Percentiles rank a stretch among this genome's conserved stretches.
Evolutionary conservation across 2,113 vertebrate genomes (phyloP).

Genomic region (Psophia crepitans): DNA sequence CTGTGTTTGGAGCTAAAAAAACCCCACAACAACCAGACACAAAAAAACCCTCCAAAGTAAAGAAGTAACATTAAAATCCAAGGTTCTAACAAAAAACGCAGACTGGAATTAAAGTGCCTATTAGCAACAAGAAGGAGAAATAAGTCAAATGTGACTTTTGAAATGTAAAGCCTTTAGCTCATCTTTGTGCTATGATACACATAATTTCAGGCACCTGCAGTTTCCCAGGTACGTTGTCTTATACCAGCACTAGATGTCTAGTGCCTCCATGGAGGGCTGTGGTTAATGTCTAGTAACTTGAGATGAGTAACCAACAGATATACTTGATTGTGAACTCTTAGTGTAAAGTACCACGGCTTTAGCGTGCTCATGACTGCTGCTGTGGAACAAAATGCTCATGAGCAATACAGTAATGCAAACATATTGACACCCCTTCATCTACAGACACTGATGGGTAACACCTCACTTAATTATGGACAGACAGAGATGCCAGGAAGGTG

Average conservation of each 20-base stretch:
- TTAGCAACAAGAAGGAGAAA: background rate
- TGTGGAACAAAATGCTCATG: background rate
- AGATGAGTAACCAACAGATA: background rate
- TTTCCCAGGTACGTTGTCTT: background rate
- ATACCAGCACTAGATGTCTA: background rate
- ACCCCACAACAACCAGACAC: too few species aligned
- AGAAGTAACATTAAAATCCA: background rate
- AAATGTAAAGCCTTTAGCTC: background rate
- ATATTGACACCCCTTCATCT: background rate
- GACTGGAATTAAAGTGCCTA: background rate
- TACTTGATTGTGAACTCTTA: background rate
- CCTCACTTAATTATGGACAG: background rate
- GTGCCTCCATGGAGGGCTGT: background rate
- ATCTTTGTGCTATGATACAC: background rate
- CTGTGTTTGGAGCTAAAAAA: background rate
- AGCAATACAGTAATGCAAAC: background rate
- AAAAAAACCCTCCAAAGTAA: background rate
- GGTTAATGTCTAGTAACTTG: background rate
- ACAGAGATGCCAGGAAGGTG: background rate
- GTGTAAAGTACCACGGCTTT: background rate
- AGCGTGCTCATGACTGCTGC: background rate
- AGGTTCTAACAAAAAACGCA: background rate
- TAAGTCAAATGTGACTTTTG: background rate
- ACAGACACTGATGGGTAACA: background rate
- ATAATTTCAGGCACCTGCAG: background rate